Base-by-base conservation (phyloP, 2,888 invertebrate species). In the Calameuta idolon region DNA sequence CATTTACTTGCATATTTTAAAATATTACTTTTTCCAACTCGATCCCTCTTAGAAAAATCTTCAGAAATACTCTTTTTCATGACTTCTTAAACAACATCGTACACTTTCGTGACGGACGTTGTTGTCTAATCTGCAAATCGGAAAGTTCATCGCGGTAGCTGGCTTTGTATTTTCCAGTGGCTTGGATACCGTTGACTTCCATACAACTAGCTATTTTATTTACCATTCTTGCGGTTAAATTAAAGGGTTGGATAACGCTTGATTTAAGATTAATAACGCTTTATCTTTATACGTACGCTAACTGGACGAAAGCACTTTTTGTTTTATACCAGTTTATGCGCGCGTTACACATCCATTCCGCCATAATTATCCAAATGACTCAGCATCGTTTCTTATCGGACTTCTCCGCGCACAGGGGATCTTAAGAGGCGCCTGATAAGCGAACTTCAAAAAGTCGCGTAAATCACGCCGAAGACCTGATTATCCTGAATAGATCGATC, bases 201-300 rank as follows among this genome's bases (percentile, higher is more conserved):
- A 40, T 40, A 55, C 55, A 23, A 55, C 55, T 9, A 55, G 23
- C 23, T 15, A 55, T 55, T 55, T 55, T 55, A 55, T 55, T 55
- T 55, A 55, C 55, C 55, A 55, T 55, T 55, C 55, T 9, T 35
- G 75, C 74, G 37, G 33, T 69, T 77, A 79, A 81, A 77, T 80
- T 81, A 81, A 81, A 79, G 81, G 79, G 75, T 76, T 69, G 78
- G 73, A 78, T 77, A 78, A 76, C 75, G 76, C 78, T 80, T 82
- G 82, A 83, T 83, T 83, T 81, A 83, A 83, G 81, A 82, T 81
- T 79, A 73, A 34, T 69, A 55, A 55, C 23, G 71, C 78, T 81
- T 77, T 81, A 81, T 81, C 79, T 78, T 55, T 4, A 37, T 37
- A 15, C 55, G 23, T 23, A 55, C 23, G 5, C 55, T 23, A 55